Conservation (phyloP, 2,797 vertebrate genomes). For the Lagodon rhomboides region DNA sequence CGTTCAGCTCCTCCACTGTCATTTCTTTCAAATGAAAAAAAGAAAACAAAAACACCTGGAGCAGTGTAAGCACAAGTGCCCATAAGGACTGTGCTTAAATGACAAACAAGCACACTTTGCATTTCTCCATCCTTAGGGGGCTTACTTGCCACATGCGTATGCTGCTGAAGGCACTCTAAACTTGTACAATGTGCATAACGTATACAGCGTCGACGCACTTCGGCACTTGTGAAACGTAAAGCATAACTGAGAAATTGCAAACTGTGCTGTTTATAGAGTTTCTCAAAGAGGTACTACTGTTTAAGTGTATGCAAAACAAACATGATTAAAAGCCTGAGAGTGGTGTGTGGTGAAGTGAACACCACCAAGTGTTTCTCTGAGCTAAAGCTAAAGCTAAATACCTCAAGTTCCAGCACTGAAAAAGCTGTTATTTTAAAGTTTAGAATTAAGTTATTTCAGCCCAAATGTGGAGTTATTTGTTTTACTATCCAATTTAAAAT, state of each 20-base stretch:
- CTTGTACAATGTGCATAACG: neutral
- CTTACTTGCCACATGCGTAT: neutral
- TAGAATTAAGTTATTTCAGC: slow-evolving; percentile 2
- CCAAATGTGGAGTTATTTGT: too few species aligned
- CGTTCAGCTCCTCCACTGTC: neutral
- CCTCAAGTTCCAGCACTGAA: neutral
- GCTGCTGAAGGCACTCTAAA: neutral
- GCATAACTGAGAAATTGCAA: neutral
- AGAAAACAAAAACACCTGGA: neutral
- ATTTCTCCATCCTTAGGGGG: neutral
- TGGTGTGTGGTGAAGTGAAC: neutral
- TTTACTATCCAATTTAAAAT: too few species aligned
- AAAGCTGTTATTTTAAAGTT: neutral
- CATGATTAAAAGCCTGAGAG: neutral
- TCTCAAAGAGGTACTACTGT: slow-evolving; percentile 1
- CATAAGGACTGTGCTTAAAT: neutral
- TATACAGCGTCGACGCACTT: neutral
- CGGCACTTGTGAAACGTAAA: slow-evolving; percentile 19
- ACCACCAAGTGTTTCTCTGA: neutral
- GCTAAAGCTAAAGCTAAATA: slow-evolving; percentile 5
- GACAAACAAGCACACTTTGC: slow-evolving; percentile 13
- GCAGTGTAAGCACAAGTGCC: neutral
- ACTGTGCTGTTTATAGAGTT: slow-evolving; percentile 16
- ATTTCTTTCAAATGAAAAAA: neutral
- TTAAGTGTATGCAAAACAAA: slow-evolving; percentile 20